Conservation (phyloP, 2,888 invertebrate genomes). For the Macrosiphum euphorbiae region DNA sequence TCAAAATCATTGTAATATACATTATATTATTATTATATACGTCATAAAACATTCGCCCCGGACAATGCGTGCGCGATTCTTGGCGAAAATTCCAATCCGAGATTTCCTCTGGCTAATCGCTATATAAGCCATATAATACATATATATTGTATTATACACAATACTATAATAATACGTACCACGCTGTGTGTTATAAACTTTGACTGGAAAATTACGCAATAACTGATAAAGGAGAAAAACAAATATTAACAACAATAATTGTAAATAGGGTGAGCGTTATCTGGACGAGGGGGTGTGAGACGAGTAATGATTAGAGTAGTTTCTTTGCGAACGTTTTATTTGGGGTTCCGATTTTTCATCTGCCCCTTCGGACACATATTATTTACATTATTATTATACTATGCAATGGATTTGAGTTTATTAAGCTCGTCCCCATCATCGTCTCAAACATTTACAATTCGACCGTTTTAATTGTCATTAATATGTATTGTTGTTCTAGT, state of each 20-base stretch:
- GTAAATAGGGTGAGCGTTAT: constrained; percentile 33
- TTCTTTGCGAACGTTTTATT: constrained; percentile 13
- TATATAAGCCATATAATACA: neutral
- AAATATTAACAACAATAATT: constrained; percentile 1
- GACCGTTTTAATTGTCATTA: neutral
- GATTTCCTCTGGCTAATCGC: neutral
- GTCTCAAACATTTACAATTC: neutral
- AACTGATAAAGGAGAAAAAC: neutral
- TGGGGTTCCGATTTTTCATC: constrained; percentile 29
- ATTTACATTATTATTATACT: neutral
- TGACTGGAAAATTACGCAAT: neutral
- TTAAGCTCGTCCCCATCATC: neutral
- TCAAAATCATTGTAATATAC: constrained; percentile 14
- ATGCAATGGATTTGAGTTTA: neutral
- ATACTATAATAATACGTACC: neutral
- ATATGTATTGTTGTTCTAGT: neutral
- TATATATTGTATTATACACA: neutral
- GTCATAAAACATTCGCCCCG: neutral
- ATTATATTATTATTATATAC: neutral
- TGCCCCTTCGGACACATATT: neutral
- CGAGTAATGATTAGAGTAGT: constrained; percentile 25
- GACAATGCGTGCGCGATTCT: neutral
- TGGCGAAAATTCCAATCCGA: constrained; percentile 21
- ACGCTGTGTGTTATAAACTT: constrained; percentile 7
- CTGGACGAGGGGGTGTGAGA: neutral